phyloP scores from a whole-genome alignment of 1,140 invertebrate species.

The Apocrypta bakeri region DNA sequence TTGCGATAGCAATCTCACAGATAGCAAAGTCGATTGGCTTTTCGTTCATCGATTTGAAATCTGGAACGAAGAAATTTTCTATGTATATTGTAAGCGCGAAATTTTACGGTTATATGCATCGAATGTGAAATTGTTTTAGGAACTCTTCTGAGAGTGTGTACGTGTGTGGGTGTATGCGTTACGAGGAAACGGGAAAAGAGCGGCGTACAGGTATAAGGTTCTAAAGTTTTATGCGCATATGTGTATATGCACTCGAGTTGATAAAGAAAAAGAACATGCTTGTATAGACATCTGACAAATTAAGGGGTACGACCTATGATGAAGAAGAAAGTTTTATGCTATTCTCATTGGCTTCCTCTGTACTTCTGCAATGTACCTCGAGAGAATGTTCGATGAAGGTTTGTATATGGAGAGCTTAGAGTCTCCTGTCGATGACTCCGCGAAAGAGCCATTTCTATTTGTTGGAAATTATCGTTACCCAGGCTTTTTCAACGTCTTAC shows the following conservation, averaged over 20 bases:
- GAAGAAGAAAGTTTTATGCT: conserved; percentile 49
- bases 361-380: not conserved
- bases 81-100: not conserved
- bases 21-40: not conserved
- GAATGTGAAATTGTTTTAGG: not conserved
- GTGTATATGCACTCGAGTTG: not conserved
- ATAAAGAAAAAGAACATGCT: not conserved
- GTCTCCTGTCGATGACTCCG: not conserved
- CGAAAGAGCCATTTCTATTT: conserved; percentile 11
- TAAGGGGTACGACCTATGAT: conserved; percentile 29
- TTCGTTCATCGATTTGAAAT: not conserved
- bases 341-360: conserved; percentile 12
- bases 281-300: conserved; percentile 13
- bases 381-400: not conserved
- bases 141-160: not conserved
- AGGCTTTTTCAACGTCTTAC: not conserved
- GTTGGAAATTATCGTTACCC: not conserved
- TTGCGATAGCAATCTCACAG: not conserved
- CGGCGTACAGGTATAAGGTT: too few species aligned
- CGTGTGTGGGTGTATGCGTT: not conserved
- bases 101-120: not conserved
- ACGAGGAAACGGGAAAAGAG: not conserved
- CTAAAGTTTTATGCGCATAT: not conserved
- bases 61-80: not conserved
- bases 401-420: not conserved